Percentiles rank a stretch among this genome's conserved stretches.
phyloP scores from a whole-genome alignment of 1,140 invertebrate genomes.

The Macrocentrus cingulum region DNA sequence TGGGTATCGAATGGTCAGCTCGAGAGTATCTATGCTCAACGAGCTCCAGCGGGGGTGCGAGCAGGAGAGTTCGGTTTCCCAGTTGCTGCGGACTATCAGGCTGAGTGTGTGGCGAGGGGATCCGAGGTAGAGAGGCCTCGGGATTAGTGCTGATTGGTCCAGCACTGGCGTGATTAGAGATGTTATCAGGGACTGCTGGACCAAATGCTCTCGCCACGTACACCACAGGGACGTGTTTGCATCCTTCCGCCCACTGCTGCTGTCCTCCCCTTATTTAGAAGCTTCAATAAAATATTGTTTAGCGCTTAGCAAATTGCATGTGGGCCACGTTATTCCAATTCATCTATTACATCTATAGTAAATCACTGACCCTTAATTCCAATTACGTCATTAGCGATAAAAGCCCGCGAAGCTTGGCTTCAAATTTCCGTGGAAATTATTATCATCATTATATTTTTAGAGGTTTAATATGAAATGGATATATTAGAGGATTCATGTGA shows the following conservation, averaged over 20 bases:
- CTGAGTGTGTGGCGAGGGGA: slow-evolving; percentile 42
- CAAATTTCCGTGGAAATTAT: no score
- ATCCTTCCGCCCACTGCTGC: slow-evolving; percentile 38
- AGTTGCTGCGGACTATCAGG: slow-evolving; percentile 39
- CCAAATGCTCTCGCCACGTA: slow-evolving; percentile 47
- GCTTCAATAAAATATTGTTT: background rate
- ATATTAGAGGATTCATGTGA: no score
- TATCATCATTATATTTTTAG: no score
- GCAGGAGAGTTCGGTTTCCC: slow-evolving; percentile 44
- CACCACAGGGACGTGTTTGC: slow-evolving; percentile 49
- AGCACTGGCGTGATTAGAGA: slow-evolving; percentile 57
- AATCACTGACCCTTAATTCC: no score
- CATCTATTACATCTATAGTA: no score
- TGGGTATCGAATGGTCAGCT: slow-evolving; percentile 30
- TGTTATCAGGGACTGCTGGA: slow-evolving; percentile 52
- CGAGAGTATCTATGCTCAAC: slow-evolving; percentile 12
- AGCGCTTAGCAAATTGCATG: background rate
- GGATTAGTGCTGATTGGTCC: slow-evolving; percentile 58
- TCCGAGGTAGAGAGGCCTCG: slow-evolving; percentile 36
- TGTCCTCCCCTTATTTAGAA: slow-evolving; percentile 2
- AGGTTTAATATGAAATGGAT: no score
- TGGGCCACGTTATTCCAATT: no score
- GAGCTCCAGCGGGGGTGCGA: background rate
- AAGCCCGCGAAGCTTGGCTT: no score
- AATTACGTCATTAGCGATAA: no score